Evolutionary conservation across 1,140 invertebrate genomes (phyloP).

Genomic region (Neodiprion lecontei): DNA sequence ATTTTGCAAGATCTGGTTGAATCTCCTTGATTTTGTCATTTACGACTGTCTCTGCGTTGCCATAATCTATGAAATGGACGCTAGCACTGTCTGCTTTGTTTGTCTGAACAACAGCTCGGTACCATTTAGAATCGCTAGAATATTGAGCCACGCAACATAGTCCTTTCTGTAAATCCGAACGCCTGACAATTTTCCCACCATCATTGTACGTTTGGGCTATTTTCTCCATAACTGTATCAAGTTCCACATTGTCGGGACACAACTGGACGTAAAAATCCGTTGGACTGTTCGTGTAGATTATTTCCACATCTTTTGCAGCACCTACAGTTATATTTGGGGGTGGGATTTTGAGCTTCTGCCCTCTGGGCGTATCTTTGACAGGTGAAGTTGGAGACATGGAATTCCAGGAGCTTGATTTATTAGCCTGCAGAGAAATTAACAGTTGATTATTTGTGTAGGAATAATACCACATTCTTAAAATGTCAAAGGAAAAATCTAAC

Average conservation of each 20-base stretch:
- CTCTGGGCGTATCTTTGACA: background rate
- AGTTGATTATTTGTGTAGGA: no score
- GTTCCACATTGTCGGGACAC: constrained; percentile 43
- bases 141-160: constrained; percentile 62
- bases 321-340: constrained; percentile 39
- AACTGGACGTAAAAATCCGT: constrained; percentile 61
- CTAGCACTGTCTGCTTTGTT: constrained; percentile 39
- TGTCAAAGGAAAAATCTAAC: no score
- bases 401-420: constrained; percentile 10
- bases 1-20: constrained; percentile 37
- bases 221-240: constrained; percentile 54
- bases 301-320: constrained; percentile 40
- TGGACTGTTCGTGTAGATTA: constrained; percentile 50
- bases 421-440: constrained; percentile 8
- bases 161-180: constrained; percentile 30
- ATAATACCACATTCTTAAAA: no score
- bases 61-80: constrained; percentile 68
- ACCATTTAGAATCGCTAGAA: constrained; percentile 63
- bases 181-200: constrained; percentile 34
- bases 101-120: constrained; percentile 61
- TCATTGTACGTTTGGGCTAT: constrained; percentile 46
- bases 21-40: constrained; percentile 51
- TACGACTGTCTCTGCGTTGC: constrained; percentile 51
- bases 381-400: constrained; percentile 4
- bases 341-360: constrained; percentile 29